Base-by-base conservation (phyloP, 2,113 vertebrate genomes). In the Actenoides lindsayi region DNA sequence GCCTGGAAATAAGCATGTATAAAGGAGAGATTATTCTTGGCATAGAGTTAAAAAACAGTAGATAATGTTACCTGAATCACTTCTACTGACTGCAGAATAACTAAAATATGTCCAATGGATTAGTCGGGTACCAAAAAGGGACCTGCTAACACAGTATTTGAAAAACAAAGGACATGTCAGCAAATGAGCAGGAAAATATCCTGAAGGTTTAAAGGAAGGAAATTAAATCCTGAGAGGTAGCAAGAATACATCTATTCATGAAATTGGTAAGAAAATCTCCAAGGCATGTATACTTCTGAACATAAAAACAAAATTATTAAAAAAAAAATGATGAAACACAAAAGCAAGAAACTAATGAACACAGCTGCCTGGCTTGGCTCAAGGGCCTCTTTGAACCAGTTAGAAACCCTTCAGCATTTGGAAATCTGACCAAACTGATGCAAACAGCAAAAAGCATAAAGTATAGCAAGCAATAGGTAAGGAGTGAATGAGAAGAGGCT, bases 231-330 rank as follows among this genome's bases (percentile, higher is more conserved):
- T 87, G 68, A 68, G 91, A 82, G 74, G 80, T 24, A 63, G 69
- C 73, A 78, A 75, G 80, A 96, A 78, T 39, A 59, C 48, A 76
- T 87, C 77, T 91, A 87, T 89, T 92, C 69, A 42, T 57, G 42
- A 60, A 93, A 75, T 53, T 81, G 91, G 35, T 95, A 91, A 68
- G 77, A 93, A 89, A 93, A 95, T 94, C 94, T 95, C 93, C 74
- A 68, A 96, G 94, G 96, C 93, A 89, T 89, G 39, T 71, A 87
- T 60, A 95, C 60, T 95, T 93, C 89, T 95, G 95, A 91, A 91
- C 80, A 91, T 71, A 89, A 92, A 81, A 95, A 89, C 92, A 80
- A 74, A 59, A 30, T 87, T 86, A 44, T 31, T 9, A 2, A 3
- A 28, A 20, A 16, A 64, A 64, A 79, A 54, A 31, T 20, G 33